Evolutionary conservation across 2,888 invertebrate genomes (phyloP).

Genomic region (Ophion obscuratus): DNA sequence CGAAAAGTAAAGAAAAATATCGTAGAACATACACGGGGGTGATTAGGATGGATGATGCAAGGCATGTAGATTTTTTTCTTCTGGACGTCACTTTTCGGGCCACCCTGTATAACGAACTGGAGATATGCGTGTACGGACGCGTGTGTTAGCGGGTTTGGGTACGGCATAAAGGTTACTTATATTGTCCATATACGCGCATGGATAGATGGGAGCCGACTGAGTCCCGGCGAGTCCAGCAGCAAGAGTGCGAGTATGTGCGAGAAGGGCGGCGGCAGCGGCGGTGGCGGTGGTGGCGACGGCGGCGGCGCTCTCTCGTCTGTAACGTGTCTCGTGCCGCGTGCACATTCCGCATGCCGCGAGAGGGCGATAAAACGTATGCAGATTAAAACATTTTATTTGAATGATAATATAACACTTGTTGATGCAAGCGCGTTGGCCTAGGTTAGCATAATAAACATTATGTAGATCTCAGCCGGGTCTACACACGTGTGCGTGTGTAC

Average conservation of each 20-base stretch:
- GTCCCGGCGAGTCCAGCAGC: conserved; percentile 48
- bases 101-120: too few relatives aligned
- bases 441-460: conserved; percentile 84
- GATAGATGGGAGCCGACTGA: conserved; percentile 61
- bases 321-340: conserved; percentile 80
- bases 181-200: conserved; percentile 43
- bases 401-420: conserved; percentile 84
- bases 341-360: conserved; percentile 81
- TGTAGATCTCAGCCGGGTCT: conserved; percentile 78
- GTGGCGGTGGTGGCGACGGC: conserved; percentile 1
- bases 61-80: too few relatives aligned
- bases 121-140: conserved; percentile 10
- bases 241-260: conserved; percentile 32
- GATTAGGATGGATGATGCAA: too few relatives aligned
- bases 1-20: too few relatives aligned
- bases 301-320: conserved; percentile 69
- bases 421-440: conserved; percentile 84
- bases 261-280: conserved; percentile 8
- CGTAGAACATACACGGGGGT: too few relatives aligned
- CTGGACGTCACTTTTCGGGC: too few relatives aligned
- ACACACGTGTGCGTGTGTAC: conserved; percentile 8
- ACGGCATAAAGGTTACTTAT: conserved; percentile 52
- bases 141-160: conserved; percentile 25
- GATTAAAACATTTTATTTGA: conserved; percentile 84
- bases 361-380: conserved; percentile 84